Base-by-base conservation (phyloP, 2,888 invertebrate species). In the Apotomis turbidana region DNA sequence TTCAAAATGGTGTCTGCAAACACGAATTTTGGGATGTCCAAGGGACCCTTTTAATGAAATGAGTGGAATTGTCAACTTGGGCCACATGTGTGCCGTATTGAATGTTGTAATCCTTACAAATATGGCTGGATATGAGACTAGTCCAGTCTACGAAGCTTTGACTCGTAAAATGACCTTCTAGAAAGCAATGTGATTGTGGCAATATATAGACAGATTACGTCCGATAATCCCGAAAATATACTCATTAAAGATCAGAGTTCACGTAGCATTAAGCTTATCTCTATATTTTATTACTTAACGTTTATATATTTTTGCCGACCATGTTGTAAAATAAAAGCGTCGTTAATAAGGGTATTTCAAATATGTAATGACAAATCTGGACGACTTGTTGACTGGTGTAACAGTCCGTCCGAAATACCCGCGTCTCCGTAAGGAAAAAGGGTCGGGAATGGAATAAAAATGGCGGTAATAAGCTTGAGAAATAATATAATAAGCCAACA, bases 91-190 rank as follows among this genome's bases (percentile, higher is more conserved):
- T 10, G 63, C 63, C 49, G 44, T 64, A 64, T 64, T 55, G 64
- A 64, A 64, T 55, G 52, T 10, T 63, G 44, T 64, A 64, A 55
- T 64, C 64, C 64, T 64, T 27, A 64, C 64, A 64, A 54, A 64
- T 64, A 44, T 64, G 54, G 64, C 15, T 41, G 38, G 52, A 54
- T 64, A 64, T 15, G 52, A 10, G 52, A 12, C 12, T 10, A 64
- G 41, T 64, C 44, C 15, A 55, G 54, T 64, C 54, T 41, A 54
- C 41, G 44, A 54, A 64, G 41, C 62, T 0, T 61, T 36, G n/a
- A 27, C 4, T 3, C 9, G 36, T 38, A 58, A 38, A 10, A 36
- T 10, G 3, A 4, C 27, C 10, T 0, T 9, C 6, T 55, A 3
- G 9, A 4, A 10, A 36, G 27, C 9, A 49, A 10, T 10, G 6